Evolutionary conservation across 1,140 invertebrate genomes (phyloP).

Genomic region (Drosophila repleta): DNA sequence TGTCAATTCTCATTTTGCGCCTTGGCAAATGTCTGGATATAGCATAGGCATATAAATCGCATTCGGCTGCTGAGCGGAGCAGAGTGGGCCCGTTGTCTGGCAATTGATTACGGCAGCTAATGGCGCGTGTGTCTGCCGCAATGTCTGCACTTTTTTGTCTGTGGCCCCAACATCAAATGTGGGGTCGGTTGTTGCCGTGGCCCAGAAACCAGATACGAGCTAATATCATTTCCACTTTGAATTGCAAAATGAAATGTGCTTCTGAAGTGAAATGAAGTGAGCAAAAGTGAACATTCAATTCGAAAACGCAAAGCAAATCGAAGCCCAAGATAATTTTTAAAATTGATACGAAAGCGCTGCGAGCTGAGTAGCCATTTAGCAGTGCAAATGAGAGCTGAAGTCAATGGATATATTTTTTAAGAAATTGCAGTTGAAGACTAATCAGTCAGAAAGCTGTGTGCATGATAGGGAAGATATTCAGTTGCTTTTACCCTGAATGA

Average conservation of each 20-base stretch:
- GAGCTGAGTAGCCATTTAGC: too few species aligned
- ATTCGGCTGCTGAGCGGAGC: slow-evolving; percentile 37
- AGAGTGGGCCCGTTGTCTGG: slow-evolving; percentile 60
- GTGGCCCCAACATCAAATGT: slow-evolving; percentile 55
- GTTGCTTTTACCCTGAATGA: too few species aligned
- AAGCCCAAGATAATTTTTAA: background rate
- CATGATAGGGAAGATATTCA: too few species aligned
- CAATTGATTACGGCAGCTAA: slow-evolving; percentile 56
- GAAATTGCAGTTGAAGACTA: too few species aligned
- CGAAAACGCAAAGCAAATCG: slow-evolving; percentile 1
- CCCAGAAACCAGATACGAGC: slow-evolving; percentile 43
- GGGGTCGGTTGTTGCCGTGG: slow-evolving; percentile 61
- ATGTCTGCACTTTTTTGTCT: slow-evolving; percentile 39
- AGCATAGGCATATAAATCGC: slow-evolving; percentile 45
- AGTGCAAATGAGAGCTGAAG: too few species aligned
- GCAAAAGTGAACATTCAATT: slow-evolving; percentile 3
- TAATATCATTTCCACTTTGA: slow-evolving; percentile 17
- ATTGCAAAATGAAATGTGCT: slow-evolving; percentile 28
- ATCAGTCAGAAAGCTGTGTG: background rate
- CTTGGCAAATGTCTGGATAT: slow-evolving; percentile 49
- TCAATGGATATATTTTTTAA: too few species aligned
- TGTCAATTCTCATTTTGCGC: slow-evolving; percentile 67
- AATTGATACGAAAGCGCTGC: background rate
- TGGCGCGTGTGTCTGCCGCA: slow-evolving; percentile 36
- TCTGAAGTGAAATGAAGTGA: slow-evolving; percentile 18